A percentile compares a stretch with the other conserved stretches of the same genome.
phyloP scores from a whole-genome alignment of 2,797 vertebrate species.

The Myotis daubentonii region DNA sequence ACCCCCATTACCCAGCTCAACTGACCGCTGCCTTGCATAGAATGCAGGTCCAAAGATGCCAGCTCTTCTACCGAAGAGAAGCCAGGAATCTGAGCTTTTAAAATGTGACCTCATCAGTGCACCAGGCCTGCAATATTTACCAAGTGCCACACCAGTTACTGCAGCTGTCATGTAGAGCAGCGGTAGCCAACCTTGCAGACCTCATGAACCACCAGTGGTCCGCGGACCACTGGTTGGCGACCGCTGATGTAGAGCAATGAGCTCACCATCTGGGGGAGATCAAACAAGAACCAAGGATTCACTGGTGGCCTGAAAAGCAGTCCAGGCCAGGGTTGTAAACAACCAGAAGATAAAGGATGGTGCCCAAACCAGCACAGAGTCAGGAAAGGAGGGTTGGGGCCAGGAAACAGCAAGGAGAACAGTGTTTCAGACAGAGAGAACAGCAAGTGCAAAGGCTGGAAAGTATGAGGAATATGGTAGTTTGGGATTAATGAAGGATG shows the following conservation, averaged over 20 bases:
- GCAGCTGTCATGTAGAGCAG: not conserved
- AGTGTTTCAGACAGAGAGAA: not conserved
- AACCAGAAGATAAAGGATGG: not conserved
- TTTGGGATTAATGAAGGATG: not conserved
- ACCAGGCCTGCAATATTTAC: not conserved
- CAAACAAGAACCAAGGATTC: not conserved
- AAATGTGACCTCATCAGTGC: not conserved
- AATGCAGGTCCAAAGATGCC: not conserved
- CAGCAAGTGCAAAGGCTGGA: not conserved
- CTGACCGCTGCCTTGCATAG: not conserved
- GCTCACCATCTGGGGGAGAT: not conserved
- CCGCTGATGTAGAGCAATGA: not conserved
- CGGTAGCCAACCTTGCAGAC: too few species aligned
- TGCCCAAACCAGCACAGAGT: not conserved
- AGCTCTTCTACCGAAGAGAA: not conserved
- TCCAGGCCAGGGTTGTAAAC: not conserved
- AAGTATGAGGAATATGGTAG: not conserved
- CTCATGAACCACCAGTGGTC: too few species aligned
- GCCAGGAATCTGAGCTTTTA: not conserved
- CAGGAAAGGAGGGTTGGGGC: not conserved
- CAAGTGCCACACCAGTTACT: not conserved
- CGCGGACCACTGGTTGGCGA: too few species aligned
- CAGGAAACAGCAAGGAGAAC: not conserved
- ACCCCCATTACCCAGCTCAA: not conserved
- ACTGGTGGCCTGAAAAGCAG: not conserved